Evolutionary conservation across 1,140 invertebrate genomes (phyloP).

Genomic region (Eupristina koningsbergeri): DNA sequence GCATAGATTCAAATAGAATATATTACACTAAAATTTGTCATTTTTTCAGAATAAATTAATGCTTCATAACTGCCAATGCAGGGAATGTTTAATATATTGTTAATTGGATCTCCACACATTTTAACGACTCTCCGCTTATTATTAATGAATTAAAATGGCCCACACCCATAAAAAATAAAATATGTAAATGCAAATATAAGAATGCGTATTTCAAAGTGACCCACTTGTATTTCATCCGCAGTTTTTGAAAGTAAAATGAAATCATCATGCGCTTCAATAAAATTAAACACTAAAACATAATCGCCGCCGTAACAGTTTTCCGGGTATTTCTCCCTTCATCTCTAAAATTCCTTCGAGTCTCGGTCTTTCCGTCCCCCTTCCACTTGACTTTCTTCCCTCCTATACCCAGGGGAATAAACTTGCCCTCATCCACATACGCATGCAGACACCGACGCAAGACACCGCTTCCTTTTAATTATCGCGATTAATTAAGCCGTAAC

Average conservation of each 20-base stretch:
- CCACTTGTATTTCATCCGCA: background rate
- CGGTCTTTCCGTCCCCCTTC: slow-evolving; percentile 19
- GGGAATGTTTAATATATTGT: too few species aligned
- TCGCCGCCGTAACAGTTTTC: slow-evolving; percentile 19
- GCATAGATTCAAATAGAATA: background rate
- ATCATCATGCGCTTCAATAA: slow-evolving; percentile 15
- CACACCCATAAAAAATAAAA: background rate
- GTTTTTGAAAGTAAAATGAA: slow-evolving; percentile 9
- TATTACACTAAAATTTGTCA: too few species aligned
- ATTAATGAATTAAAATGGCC: too few species aligned
- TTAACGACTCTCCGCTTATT: too few species aligned
- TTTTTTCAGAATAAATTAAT: too few species aligned
- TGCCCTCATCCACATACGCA: background rate
- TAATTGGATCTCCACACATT: too few species aligned
- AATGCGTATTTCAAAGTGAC: background rate
- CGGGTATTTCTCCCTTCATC: slow-evolving; percentile 13
- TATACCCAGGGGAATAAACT: slow-evolving; percentile 15
- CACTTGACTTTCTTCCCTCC: slow-evolving; percentile 49
- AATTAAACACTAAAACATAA: slow-evolving; percentile 37
- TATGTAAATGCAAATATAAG: background rate
- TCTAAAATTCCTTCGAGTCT: slow-evolving; percentile 31
- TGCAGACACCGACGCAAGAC: background rate
- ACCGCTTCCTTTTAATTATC: slow-evolving; percentile 69
- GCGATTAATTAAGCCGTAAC: slow-evolving; percentile 68
- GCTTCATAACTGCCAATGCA: too few species aligned